Evolutionary conservation across 2,888 invertebrate genomes (phyloP), one percentile per base, ranked within the genome.

Genomic region (Cremastinae sp.): DNA sequence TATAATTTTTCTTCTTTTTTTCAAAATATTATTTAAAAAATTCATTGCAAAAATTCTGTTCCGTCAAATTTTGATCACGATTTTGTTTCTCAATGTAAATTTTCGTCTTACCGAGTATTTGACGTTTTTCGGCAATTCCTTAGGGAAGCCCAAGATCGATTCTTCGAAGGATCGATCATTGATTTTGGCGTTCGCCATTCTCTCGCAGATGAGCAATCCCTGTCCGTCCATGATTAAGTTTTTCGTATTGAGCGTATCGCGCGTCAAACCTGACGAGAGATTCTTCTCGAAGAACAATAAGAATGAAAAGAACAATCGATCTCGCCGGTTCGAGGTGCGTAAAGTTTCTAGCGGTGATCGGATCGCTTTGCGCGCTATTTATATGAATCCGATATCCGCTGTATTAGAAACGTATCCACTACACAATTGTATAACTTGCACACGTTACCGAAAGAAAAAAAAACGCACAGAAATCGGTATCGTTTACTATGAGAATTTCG

Each of bases 31-130:
- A n/a, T n/a, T n/a, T n/a, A n/a, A n/a, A n/a, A n/a, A n/a, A n/a
- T 8, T 55, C 8, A 9, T 4, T 16, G 10, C 37, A 10, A 37
- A 55, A 55, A 55, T 37, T 10, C 16, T 37, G 2, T 4, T 37
- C 28, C 37, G 16, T 39, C 39, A 41, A 18, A 18, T n/a, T n/a
- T 28, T 14, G 12, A 51, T 51, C 12, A 0, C 0, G n/a, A 10
- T 0, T 28, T 49, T n/a, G 28, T 56, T 56, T 39, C 16, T 8
- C 16, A 14, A 9, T 16, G 2, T 20, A 22, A 41, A 37, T 3
- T 14, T 49, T 45, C 22, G 10, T 61, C 86, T 88, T 86, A 88
- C 88, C 87, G 87, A 84, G 68, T 88, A 88, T 83, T 82, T 84
- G 14, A 80, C 72, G 51, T 84, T 82, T 79, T 83, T 84, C 55